phyloP scores from a whole-genome alignment of 2,113 vertebrate genomes.

The Phodopus roborovskii region DNA sequence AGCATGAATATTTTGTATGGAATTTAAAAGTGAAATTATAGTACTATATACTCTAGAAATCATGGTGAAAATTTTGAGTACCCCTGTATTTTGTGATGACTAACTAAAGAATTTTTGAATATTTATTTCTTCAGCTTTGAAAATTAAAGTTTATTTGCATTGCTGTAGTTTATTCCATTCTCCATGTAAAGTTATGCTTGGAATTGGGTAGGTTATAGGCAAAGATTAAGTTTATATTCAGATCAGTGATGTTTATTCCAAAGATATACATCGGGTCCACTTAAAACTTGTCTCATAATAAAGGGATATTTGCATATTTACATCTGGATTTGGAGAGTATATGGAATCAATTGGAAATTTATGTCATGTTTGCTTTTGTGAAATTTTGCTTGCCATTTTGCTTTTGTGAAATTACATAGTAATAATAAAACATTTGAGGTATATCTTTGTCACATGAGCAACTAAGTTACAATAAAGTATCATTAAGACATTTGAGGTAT shows the following conservation, averaged over 20 bases:
- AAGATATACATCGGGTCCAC: not conserved
- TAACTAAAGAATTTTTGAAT: not conserved
- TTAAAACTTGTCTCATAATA: not conserved
- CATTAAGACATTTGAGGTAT: too few relatives aligned
- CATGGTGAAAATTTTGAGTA: not conserved
- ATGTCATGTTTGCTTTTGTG: not conserved
- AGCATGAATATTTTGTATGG: not conserved
- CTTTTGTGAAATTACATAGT: not conserved
- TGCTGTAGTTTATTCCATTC: not conserved
- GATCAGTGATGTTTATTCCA: not conserved
- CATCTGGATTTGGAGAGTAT: not conserved
- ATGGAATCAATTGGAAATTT: not conserved
- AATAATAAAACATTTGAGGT: not conserved
- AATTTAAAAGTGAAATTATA: conserved; percentile 6
- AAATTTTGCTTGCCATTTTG: not conserved
- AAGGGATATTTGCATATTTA: not conserved
- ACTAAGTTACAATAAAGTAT: not conserved
- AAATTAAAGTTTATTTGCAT: not conserved
- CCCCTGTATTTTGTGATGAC: not conserved
- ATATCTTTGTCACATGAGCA: not conserved
- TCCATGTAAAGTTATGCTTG: not conserved
- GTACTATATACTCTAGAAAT: not conserved
- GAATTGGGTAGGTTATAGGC: rapidly evolving
- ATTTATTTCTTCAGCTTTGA: not conserved
- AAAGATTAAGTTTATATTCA: not conserved